Percentiles rank a stretch among this genome's conserved stretches.
phyloP scores from a whole-genome alignment of 2,888 invertebrate species.

The Gerris lacustris region DNA sequence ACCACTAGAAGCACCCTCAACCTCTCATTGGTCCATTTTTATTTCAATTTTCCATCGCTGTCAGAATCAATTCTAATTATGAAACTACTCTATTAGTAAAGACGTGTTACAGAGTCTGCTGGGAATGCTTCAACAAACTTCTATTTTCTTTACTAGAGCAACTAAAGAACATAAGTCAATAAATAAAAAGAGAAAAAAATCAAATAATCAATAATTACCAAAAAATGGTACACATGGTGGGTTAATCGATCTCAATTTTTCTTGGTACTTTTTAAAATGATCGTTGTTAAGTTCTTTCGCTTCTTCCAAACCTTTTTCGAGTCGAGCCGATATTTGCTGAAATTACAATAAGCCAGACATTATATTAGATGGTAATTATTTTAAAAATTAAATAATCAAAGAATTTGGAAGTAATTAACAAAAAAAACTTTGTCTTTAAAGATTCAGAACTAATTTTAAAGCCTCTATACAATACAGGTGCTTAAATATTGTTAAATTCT shows the following conservation, averaged over 20 bases:
- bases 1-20: too few relatives aligned
- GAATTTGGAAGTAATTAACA: background rate
- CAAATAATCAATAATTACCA: constrained; percentile 41
- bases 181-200: background rate
- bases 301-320: constrained; percentile 72
- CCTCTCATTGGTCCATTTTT: too few relatives aligned
- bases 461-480: too few relatives aligned
- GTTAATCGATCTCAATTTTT: constrained; percentile 87
- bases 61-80: too few relatives aligned
- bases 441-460: background rate
- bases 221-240: constrained; percentile 98
- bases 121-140: too few relatives aligned
- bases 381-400: constrained; percentile 7
- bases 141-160: too few relatives aligned
- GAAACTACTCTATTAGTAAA: too few relatives aligned
- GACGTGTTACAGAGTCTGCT: too few relatives aligned
- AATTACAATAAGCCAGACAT: constrained; percentile 17
- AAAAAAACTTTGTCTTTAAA: background rate
- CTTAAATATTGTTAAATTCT: too few relatives aligned
- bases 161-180: too few relatives aligned
- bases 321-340: constrained; percentile 56
- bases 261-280: constrained; percentile 84
- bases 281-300: constrained; percentile 77
- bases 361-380: constrained; percentile 19
- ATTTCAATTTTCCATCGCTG: too few relatives aligned